Base-by-base conservation (phyloP, 1,140 invertebrate genomes). In the Nilaparvata lugens region DNA sequence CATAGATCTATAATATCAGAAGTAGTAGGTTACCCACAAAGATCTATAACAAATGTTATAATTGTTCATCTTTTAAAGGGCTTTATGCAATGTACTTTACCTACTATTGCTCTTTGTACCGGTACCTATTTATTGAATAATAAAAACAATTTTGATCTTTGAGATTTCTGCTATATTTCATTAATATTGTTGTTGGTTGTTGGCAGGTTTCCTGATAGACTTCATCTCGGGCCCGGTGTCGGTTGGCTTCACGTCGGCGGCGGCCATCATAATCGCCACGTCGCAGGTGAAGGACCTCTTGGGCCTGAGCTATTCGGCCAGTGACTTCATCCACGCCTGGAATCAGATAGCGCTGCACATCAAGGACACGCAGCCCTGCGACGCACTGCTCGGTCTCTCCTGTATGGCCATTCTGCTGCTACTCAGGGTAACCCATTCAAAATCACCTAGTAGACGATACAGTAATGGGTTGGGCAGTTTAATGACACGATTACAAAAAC, bases 161-260 rank as follows among this genome's bases (percentile, higher is more conserved):
- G n/a, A n/a, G n/a, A 28, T 4, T 28, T 35, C 7, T 35, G 7
- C 2, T 2, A 23, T 48, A 48, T 23, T 48, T 19, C 2, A 18
- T 48, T 11, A 1, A 24, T 2, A 31, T 18, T 24, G 7, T 21
- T 54, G 21, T 28, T n/a, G 52, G 14, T 61, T 61, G 67, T 64
- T 70, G 64, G 57, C 75, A 93, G 91, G 92, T 53, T 93, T 94
- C 71, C 74, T 95, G 61, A 87, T 94, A 62, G 89, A 93, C 73
- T 95, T 93, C 75, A 94, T 95, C 66, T 92, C 89, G 24, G 86
- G 88, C 35, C 89, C 91, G n/a, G 91, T 95, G 18, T 91, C 91
- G 14, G 87, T 88, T 59, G 90, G 89, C 1, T 95, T 95, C 74
- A 94, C 91, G 0, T 91, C 89, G 11, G 91, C 91, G 0, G 91